These are phyloP conservation scores for Drosophila affinis DNA, from an alignment of 2,888 invertebrate genomes.

Conservation along the genomic window DNA sequence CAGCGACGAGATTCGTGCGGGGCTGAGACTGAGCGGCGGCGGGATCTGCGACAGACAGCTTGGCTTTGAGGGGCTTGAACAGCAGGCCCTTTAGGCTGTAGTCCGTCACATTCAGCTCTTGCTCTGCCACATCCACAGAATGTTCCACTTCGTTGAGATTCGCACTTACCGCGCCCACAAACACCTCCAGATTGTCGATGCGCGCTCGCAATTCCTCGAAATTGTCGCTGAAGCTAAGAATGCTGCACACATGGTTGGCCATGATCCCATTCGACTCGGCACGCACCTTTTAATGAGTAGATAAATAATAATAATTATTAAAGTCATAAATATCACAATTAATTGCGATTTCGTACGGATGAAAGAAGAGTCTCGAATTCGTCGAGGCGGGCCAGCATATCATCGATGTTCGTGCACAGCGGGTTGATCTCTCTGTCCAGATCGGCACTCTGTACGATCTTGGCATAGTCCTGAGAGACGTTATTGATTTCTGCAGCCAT, in stretches of 20 bases:
- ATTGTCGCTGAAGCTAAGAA: constrained; percentile 85
- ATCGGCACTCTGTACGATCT: constrained; percentile 85
- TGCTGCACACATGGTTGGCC: constrained; percentile 84
- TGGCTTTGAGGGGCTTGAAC: constrained; percentile 86
- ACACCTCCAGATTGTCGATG: constrained; percentile 85
- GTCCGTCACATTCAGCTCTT: constrained; percentile 86
- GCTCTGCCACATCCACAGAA: constrained; percentile 86
- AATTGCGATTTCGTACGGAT: constrained; percentile 75
- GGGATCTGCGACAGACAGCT: constrained; percentile 48
- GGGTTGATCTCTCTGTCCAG: constrained; percentile 85
- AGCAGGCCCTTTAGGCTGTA: constrained; percentile 86
- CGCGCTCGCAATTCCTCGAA: constrained; percentile 85
- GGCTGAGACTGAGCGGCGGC: constrained; percentile 13
- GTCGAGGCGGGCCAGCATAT: constrained; percentile 88
- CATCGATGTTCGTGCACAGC: constrained; percentile 87
- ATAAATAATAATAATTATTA: too few species aligned
- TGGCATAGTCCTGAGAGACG: constrained; percentile 85
- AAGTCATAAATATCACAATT: too few species aligned
- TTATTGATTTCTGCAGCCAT: constrained; percentile 19
- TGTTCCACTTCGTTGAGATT: constrained; percentile 85
- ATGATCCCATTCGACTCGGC: constrained; percentile 80
- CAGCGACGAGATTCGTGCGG: constrained; percentile 71
- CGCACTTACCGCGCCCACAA: constrained; percentile 85
- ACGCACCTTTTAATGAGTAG: constrained; percentile 69
- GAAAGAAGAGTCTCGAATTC: constrained; percentile 87